These are phyloP conservation scores for Varanus salvator DNA, from an alignment of 2,113 vertebrate genomes.

Conservation along the genomic window DNA sequence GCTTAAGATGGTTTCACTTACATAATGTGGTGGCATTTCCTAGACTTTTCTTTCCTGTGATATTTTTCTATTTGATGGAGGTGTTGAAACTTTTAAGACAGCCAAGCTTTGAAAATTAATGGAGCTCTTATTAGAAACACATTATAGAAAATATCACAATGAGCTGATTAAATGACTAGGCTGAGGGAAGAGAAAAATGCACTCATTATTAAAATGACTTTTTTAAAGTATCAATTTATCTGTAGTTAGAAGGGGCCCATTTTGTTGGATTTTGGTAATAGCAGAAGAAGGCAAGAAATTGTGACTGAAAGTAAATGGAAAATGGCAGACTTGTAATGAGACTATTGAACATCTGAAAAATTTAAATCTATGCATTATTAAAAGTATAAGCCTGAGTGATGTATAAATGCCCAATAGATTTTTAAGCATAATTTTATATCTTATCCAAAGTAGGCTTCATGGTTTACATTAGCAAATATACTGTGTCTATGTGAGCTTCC, in stretches of 20 bases:
- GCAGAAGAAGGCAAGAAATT: neutral
- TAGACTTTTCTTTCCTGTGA: constrained; percentile 42
- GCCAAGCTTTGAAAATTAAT: constrained; percentile 36
- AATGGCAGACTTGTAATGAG: constrained; percentile 10
- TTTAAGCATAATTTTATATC: constrained; percentile 7
- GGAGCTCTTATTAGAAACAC: neutral
- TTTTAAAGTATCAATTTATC: neutral
- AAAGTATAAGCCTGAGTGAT: neutral
- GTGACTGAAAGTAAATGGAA: constrained; percentile 9
- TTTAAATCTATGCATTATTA: neutral
- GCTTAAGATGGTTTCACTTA: constrained; percentile 8
- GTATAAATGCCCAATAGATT: neutral
- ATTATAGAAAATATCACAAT: neutral
- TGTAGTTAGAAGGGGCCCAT: neutral
- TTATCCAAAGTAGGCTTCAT: neutral
- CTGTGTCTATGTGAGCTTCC: neutral
- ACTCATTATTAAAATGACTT: constrained; percentile 14
- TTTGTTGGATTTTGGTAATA: neutral
- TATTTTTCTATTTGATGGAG: constrained; percentile 47
- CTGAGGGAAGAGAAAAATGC: constrained; percentile 27
- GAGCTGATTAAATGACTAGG: neutral
- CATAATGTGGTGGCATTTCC: constrained; percentile 44
- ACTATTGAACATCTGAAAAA: neutral
- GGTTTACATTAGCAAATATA: neutral
- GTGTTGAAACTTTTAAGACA: constrained; percentile 42